Evolutionary conservation across 1,140 invertebrate genomes (phyloP).

Genomic region (Procambarus clarkii): DNA sequence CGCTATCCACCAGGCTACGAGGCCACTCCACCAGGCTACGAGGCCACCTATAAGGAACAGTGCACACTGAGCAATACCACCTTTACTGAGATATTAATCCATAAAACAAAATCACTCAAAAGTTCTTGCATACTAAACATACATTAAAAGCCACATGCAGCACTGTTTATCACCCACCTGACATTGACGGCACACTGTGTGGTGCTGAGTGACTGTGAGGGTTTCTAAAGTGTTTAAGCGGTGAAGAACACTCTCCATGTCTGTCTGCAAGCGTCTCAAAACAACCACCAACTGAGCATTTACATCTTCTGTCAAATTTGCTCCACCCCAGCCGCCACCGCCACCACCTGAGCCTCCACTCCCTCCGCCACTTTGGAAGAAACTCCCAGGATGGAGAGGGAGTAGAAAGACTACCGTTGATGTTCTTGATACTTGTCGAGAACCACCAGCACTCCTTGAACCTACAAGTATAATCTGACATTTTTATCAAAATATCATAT

Average conservation of each 20-base stretch:
- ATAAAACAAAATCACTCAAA: no score
- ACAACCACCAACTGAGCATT: conserved; percentile 77
- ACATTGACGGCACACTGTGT: conserved; percentile 61
- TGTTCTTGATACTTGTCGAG: neutral
- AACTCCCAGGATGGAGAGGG: neutral
- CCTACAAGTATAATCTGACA: neutral
- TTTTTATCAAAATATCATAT: no score
- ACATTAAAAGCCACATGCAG: no score
- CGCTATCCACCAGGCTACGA: no score
- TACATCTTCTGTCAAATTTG: conserved; percentile 69
- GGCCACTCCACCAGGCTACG: no score
- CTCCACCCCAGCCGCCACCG: conserved; percentile 5
- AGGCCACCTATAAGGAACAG: no score
- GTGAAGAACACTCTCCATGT: conserved; percentile 76
- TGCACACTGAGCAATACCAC: no score
- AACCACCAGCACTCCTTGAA: neutral
- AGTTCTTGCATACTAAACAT: no score
- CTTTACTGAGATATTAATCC: no score
- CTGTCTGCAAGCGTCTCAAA: conserved; percentile 77
- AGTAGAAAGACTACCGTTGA: neutral
- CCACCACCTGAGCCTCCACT: conserved; percentile 23
- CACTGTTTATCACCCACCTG: neutral
- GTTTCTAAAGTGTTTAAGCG: conserved; percentile 75
- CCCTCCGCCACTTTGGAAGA: conserved; percentile 15
- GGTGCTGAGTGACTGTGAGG: conserved; percentile 73